A percentile compares a stretch with the other conserved stretches of the same genome.
Evolutionary conservation across 92 coral and sea anemone genomes (phyloP).

Genomic region (Phenganax stokvisi): DNA sequence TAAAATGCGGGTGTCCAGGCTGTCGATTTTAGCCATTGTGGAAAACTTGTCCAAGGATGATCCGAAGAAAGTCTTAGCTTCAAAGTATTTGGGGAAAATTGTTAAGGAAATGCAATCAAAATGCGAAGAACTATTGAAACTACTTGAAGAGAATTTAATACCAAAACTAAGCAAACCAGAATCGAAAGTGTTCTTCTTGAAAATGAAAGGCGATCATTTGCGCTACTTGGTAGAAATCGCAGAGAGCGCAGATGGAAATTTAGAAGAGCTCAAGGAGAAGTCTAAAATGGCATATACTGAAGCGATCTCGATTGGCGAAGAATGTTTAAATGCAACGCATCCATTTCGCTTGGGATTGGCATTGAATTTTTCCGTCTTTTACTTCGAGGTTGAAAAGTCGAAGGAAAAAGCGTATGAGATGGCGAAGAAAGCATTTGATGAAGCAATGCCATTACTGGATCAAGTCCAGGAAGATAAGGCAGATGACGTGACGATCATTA

Average conservation of each 20-base stretch:
- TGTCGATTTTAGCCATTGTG: neutral
- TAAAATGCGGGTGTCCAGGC: constrained; percentile 25
- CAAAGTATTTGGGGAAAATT: neutral
- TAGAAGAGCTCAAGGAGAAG: neutral
- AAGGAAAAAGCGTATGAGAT: constrained; percentile 18
- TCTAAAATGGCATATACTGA: constrained; percentile 17
- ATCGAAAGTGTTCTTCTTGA: constrained; percentile 31
- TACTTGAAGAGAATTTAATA: constrained; percentile 4
- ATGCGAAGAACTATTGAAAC: constrained; percentile 7
- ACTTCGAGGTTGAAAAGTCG: constrained; percentile 29
- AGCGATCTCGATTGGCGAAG: constrained; percentile 1
- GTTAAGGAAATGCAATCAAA: neutral
- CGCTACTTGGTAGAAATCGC: constrained; percentile 27
- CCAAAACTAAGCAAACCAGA: constrained; percentile 16
- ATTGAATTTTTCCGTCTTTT: constrained; percentile 27
- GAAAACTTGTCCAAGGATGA: constrained; percentile 13
- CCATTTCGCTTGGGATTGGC: constrained; percentile 28
- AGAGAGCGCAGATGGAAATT: neutral
- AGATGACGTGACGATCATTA: constrained; percentile 11
- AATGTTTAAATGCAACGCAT: neutral
- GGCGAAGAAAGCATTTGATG: constrained; percentile 30
- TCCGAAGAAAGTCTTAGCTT: constrained; percentile 6
- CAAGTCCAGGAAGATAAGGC: neutral
- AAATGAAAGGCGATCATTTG: constrained; percentile 35
- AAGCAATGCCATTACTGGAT: constrained; percentile 14